Evolutionary conservation across 2,113 vertebrate species (phyloP), one percentile per base, ranked within the genome.

Genomic region (Pterocles gutturalis): DNA sequence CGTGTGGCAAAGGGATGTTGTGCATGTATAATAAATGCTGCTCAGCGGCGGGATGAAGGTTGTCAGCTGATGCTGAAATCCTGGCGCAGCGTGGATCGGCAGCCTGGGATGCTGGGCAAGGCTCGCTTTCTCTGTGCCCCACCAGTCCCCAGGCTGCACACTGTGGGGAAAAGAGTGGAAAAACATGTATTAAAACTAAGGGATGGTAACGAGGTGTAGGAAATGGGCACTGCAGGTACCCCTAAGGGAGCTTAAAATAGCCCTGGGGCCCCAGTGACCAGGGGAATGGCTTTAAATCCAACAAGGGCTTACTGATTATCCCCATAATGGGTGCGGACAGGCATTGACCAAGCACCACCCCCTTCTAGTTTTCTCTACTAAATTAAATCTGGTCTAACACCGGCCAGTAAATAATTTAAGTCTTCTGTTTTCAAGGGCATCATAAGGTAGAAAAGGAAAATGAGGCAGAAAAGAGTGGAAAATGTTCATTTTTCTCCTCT

Each of bases 401-500:
- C 64, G 41, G n/a, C 61, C 77, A 57, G 13, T 28, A 80, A 72
- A 66, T 64, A 90, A 60, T 58, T 76, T 70, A 83, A 83, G n/a
- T 73, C 43, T 46, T 80, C 43, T 90, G 9, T 53, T 90, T 67
- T 79, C 76, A 53, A 88, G 67, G 60, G 34, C 55, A 66, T 55
- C 43, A 1, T 83, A 48, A 88, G 38, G 21, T 58, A 58, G 36
- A 80, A 85, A 38, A 94, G 53, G 71, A 71, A 95, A 95, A 87
- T 46, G 73, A 92, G 49, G 57, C 46, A 90, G 85, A 97, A 90
- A 78, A 7, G 8, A 57, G 48, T 29, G 38, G 73, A 51, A 96
- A 97, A 83, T 72, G 65, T 66, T 89, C 21, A 5, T 67, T 94
- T 55, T 87, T 91, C 81, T 89, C 72, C 46, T 84, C 65, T 49